Percentiles rank a stretch among this genome's conserved stretches.
These are phyloP conservation scores for Riparia riparia DNA, from an alignment of 2,113 vertebrate species.

Conservation along the genomic window DNA sequence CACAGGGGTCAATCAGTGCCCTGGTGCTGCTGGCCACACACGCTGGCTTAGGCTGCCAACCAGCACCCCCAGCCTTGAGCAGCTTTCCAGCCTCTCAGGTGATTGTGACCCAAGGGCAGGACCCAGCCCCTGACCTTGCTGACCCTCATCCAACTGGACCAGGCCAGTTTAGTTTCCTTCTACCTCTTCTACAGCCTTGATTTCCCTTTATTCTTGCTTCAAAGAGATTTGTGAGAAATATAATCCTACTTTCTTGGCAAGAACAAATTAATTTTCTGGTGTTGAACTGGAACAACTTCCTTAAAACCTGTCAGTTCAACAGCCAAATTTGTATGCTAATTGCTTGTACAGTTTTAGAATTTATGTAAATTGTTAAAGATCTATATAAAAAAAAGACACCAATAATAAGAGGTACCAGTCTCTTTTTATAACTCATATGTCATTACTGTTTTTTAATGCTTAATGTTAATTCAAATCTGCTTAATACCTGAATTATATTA, in stretches of 20 bases:
- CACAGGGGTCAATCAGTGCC: not conserved
- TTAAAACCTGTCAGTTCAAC: not conserved
- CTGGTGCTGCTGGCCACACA: not conserved
- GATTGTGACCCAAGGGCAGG: not conserved
- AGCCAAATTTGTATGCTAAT: not conserved
- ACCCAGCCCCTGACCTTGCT: not conserved
- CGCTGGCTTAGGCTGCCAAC: not conserved
- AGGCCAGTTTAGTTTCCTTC: not conserved
- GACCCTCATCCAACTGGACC: not conserved
- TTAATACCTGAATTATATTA: not conserved
- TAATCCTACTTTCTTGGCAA: not conserved
- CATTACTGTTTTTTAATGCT: not conserved
- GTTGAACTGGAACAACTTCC: not conserved
- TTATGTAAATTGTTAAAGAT: not conserved
- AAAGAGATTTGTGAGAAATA: not conserved
- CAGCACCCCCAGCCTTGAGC: not conserved
- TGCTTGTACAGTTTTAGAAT: not conserved
- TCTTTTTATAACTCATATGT: not conserved
- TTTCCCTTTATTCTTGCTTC: not conserved
- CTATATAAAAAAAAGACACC: not conserved
- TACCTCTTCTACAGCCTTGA: not conserved
- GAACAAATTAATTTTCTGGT: not conserved
- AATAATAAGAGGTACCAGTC: not conserved
- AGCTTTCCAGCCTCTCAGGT: not conserved
- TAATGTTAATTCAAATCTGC: not conserved